A percentile compares a stretch with the other conserved stretches of the same genome.
Conservation (phyloP, 2,113 vertebrate species). For the Cyprinus carpio region DNA sequence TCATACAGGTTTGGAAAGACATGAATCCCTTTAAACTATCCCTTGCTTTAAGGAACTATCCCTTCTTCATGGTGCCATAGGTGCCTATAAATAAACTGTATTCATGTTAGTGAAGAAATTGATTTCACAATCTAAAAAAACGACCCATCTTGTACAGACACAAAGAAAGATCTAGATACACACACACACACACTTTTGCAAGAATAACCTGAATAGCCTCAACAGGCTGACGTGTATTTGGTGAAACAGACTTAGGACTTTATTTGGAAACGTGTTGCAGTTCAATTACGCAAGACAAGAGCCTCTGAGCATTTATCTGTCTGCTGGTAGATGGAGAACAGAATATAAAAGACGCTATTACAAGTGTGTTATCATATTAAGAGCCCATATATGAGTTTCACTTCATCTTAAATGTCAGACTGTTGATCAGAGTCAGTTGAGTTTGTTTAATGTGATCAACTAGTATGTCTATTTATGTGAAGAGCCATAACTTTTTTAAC, state of each 20-base stretch:
- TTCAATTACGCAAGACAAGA: conserved; percentile 60
- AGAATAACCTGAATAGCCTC: conserved; percentile 29
- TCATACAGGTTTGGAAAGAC: too few species aligned
- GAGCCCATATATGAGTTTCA: neutral
- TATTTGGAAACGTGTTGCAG: conserved; percentile 51
- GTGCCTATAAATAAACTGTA: too few species aligned
- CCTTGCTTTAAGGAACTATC: too few species aligned
- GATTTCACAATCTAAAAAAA: neutral
- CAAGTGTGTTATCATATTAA: neutral
- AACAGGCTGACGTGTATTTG: conserved; percentile 66
- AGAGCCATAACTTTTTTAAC: neutral
- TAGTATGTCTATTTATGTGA: neutral
- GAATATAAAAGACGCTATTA: conserved; percentile 1
- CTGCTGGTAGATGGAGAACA: neutral
- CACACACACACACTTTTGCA: neutral
- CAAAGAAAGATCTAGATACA: neutral
- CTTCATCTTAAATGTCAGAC: neutral
- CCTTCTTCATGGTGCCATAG: too few species aligned
- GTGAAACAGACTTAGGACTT: conserved; percentile 70
- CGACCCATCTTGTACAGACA: neutral
- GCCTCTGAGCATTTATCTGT: conserved; percentile 14
- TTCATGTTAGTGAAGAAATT: neutral
- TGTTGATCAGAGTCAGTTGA: neutral
- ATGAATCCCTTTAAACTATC: too few species aligned
- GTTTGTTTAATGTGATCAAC: neutral